Conservation (phyloP, 2,113 vertebrate genomes). For the Raja brachyura region DNA sequence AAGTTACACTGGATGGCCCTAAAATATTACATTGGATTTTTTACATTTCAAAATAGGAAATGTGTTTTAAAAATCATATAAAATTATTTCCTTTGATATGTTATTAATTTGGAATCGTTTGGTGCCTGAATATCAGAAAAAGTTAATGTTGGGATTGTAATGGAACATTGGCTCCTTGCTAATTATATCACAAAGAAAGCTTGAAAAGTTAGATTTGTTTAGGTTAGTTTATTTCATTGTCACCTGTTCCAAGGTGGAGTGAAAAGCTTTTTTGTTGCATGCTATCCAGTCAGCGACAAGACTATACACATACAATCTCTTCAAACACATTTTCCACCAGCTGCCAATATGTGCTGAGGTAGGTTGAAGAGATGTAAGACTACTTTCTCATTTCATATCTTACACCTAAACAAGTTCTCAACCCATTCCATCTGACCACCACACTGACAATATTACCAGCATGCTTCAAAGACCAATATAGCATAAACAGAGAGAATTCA, state of each 20-base stretch:
- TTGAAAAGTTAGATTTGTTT: not conserved
- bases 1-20: slow-evolving; percentile 11
- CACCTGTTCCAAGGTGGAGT: too few species aligned
- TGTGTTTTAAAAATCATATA: not conserved
- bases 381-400: not conserved
- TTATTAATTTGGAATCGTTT: not conserved
- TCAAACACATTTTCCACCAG: slow-evolving; percentile 1
- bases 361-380: not conserved
- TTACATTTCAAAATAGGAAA: not conserved
- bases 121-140: not conserved
- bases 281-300: too few species aligned
- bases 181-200: not conserved
- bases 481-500: not conserved
- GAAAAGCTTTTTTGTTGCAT: too few species aligned
- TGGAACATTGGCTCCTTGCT: not conserved
- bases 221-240: too few species aligned
- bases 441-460: not conserved
- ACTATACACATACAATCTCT: not conserved
- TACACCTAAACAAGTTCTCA: not conserved
- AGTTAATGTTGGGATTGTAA: not conserved
- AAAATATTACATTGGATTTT: slow-evolving; percentile 25
- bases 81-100: not conserved
- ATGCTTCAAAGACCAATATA: not conserved
- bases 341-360: not conserved
- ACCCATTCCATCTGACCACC: not conserved